These are phyloP conservation scores for Sarotherodon lohbergeri DNA, from an alignment of 2,113 vertebrate genomes.

Conservation along the genomic window DNA sequence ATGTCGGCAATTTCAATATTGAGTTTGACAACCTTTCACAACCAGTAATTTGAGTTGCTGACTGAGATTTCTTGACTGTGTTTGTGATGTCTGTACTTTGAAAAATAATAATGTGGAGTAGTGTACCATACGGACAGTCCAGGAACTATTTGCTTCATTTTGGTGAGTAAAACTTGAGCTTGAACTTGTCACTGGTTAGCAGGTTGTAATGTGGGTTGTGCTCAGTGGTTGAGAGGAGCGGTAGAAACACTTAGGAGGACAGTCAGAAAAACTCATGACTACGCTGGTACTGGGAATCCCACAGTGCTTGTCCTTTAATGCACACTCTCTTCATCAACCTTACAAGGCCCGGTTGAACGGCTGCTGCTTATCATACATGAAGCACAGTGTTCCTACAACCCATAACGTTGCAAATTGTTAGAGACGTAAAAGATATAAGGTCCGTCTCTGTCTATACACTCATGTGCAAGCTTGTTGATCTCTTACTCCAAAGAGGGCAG, in stretches of 20 bases:
- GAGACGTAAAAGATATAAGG: neutral
- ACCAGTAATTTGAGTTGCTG: neutral
- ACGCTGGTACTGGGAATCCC: neutral
- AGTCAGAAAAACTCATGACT: neutral
- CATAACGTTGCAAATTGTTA: neutral
- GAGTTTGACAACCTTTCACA: neutral
- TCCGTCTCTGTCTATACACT: neutral
- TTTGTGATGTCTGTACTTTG: neutral
- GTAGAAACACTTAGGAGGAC: neutral
- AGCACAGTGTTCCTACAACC: neutral
- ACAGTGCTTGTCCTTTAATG: neutral
- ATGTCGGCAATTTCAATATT: neutral
- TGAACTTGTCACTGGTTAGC: neutral
- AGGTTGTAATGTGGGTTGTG: neutral
- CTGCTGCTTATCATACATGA: no score
- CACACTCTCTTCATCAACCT: fast-evolving
- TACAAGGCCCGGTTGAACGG: no score
- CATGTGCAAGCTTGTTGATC: neutral
- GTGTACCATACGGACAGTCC: fast-evolving
- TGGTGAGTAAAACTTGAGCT: neutral
- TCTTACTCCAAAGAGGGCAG: neutral
- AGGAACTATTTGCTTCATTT: neutral
- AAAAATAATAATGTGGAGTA: fast-evolving
- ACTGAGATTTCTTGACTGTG: neutral
- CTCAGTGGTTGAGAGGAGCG: neutral